Conservation (phyloP, 2,888 invertebrate genomes). For the Geotrupes spiniger region DNA sequence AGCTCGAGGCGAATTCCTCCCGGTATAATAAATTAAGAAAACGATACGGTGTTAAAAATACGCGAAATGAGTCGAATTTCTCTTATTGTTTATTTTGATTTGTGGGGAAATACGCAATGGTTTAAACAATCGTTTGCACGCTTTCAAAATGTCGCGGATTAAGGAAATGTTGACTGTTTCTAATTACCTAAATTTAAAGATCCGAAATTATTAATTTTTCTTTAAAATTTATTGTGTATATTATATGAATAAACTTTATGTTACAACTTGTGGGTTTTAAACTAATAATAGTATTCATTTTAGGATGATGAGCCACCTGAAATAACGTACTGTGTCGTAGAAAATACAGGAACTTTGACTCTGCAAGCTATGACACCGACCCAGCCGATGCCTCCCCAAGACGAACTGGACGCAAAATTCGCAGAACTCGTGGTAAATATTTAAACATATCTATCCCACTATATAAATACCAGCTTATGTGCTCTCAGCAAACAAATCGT, state of each 20-base stretch:
- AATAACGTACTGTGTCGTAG: constrained; percentile 92
- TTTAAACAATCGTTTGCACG: no score
- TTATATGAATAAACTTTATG: no score
- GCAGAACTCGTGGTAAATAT: constrained; percentile 81
- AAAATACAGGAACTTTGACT: constrained; percentile 80
- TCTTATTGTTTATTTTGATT: background rate
- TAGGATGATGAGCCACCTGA: constrained; percentile 95
- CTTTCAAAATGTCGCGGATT: no score
- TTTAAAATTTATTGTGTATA: no score
- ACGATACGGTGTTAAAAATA: background rate
- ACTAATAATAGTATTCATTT: constrained; percentile 44
- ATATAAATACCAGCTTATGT: no score
- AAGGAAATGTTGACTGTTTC: no score
- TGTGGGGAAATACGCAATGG: no score
- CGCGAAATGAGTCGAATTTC: background rate
- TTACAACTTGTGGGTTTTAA: no score
- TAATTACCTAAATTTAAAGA: no score
- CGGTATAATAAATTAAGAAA: background rate
- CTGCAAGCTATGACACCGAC: constrained; percentile 88
- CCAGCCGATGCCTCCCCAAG: constrained; percentile 89
- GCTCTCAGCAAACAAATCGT: no score
- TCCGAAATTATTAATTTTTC: no score
- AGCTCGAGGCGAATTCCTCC: background rate
- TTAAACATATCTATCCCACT: no score
- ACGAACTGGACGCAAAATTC: constrained; percentile 90